Conservation (phyloP, 2,888 invertebrate genomes). For the Leucozona laternaria region DNA sequence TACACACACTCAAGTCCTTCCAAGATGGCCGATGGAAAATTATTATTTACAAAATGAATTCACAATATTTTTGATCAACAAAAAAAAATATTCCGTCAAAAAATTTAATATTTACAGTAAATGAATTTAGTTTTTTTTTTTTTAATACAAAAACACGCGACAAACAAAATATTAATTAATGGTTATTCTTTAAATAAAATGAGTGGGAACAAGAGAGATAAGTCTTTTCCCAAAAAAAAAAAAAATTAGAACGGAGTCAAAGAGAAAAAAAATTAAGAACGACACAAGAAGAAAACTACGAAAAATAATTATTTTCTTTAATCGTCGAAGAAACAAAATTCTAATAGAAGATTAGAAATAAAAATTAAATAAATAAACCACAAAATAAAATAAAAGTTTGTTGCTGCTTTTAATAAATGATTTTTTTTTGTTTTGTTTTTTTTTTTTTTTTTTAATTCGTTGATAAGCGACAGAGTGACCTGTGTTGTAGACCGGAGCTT, state of each 20-base stretch:
- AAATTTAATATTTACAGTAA: constrained; percentile 48
- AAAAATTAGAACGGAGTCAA: constrained; percentile 53
- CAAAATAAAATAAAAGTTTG: constrained; percentile 61
- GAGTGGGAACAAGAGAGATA: constrained; percentile 64
- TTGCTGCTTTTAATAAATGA: constrained; percentile 17
- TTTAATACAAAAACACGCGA: constrained; percentile 66
- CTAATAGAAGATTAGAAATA: constrained; percentile 50
- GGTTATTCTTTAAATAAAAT: constrained; percentile 64
- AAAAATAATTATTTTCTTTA: constrained; percentile 50
- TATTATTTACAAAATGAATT: constrained; percentile 24
- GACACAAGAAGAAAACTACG: constrained; percentile 57
- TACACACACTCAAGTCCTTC: constrained; percentile 35
- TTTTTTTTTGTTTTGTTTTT: not conserved
- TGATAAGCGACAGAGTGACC: constrained; percentile 50
- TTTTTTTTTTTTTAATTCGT: constrained; percentile 2
- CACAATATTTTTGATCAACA: constrained; percentile 47
- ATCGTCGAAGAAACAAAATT: constrained; percentile 62
- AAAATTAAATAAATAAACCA: constrained; percentile 60
- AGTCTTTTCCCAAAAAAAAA: constrained; percentile 59
- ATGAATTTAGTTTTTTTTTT: constrained; percentile 20
- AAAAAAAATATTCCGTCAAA: constrained; percentile 61
- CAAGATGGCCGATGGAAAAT: constrained; percentile 32
- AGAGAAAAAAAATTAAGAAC: constrained; percentile 38
- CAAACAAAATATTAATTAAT: constrained; percentile 68
- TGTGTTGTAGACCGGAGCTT: constrained; percentile 63